These are phyloP conservation scores for Napeogenes inachia DNA, from an alignment of 2,888 invertebrate genomes.

Conservation along the genomic window DNA sequence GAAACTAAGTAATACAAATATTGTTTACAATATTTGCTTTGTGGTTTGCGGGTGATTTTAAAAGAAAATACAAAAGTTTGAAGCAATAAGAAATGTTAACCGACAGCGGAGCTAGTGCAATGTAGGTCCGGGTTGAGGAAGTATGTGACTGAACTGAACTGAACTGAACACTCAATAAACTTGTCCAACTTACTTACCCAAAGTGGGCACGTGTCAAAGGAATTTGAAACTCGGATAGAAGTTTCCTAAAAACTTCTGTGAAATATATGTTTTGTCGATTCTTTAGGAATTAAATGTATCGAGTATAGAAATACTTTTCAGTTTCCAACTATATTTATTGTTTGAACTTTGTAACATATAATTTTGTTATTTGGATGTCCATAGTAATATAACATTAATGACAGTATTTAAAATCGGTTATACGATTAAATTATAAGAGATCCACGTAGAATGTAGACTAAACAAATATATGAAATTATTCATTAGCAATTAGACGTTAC, in stretches of 20 bases:
- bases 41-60: background rate
- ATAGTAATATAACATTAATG: background rate
- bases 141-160: conserved; percentile 24
- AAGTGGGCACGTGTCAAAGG: conserved; percentile 40
- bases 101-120: background rate
- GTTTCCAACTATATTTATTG: background rate
- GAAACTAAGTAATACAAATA: background rate
- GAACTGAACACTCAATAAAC: conserved; percentile 36
- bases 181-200: conserved; percentile 34
- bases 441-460: too few relatives aligned
- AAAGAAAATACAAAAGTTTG: background rate
- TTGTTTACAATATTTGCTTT: background rate
- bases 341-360: background rate
- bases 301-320: conserved; percentile 17
- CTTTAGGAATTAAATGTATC: conserved; percentile 12
- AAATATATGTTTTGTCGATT: conserved; percentile 16
- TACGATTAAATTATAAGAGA: too few relatives aligned
- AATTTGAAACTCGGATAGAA: conserved; percentile 33
- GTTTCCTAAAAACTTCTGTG: conserved; percentile 21
- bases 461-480: conserved; percentile 18
- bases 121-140: conserved; percentile 27
- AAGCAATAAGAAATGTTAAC: conserved; percentile 4
- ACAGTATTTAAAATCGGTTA: too few relatives aligned
- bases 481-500: conserved; percentile 30
- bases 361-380: too few relatives aligned